These are phyloP conservation scores for Carduelis carduelis DNA, from an alignment of 2,797 vertebrate species.

Conservation along the genomic window DNA sequence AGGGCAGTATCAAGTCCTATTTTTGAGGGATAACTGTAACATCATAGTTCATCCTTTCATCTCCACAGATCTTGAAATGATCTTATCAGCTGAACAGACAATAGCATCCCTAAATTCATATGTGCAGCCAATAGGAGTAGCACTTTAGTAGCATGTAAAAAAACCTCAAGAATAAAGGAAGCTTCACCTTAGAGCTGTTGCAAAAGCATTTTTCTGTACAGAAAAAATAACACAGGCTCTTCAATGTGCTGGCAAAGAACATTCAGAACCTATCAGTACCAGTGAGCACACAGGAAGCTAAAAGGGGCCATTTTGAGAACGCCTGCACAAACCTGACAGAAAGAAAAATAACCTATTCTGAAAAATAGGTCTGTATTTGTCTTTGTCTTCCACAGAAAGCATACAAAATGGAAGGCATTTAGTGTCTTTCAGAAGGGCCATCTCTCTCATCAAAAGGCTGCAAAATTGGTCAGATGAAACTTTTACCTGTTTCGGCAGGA, in stretches of 20 bases:
- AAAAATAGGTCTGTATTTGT: slow-evolving; percentile 11
- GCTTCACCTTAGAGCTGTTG: background rate
- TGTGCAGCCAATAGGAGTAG: background rate
- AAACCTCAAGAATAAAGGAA: background rate
- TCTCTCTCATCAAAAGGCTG: background rate
- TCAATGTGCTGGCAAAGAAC: background rate
- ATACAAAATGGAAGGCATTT: slow-evolving; percentile 1
- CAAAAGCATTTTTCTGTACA: background rate
- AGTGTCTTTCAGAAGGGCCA: background rate
- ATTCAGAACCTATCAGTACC: background rate
- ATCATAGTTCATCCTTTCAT: background rate
- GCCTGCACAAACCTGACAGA: background rate
- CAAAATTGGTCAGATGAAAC: background rate
- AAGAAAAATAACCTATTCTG: background rate
- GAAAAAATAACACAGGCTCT: background rate
- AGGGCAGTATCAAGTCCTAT: background rate
- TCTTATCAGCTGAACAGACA: background rate
- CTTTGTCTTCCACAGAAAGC: background rate
- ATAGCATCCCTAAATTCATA: background rate
- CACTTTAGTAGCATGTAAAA: background rate
- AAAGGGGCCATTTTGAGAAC: background rate
- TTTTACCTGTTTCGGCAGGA: background rate
- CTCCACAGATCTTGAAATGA: background rate
- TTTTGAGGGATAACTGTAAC: background rate
- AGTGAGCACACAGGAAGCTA: background rate